Evolutionary conservation across 2,113 vertebrate species (phyloP).

Genomic region (Tinamus guttatus): DNA sequence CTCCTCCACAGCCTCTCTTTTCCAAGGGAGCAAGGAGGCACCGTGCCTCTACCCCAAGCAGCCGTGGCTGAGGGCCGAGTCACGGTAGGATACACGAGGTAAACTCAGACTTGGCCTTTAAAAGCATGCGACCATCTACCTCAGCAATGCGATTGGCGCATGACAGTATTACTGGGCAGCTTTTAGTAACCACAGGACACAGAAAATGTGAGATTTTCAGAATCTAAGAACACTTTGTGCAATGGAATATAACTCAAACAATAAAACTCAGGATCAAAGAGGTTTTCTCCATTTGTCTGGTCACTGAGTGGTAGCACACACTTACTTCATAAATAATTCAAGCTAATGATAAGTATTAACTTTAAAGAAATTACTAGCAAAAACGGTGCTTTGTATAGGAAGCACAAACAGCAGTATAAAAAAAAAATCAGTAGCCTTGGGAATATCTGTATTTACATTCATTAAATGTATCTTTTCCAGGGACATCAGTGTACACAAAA

Average conservation of each 20-base stretch:
- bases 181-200: slow-evolving; percentile 72
- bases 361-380: slow-evolving; percentile 75
- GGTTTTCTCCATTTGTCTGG: slow-evolving; percentile 70
- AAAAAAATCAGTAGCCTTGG: slow-evolving; percentile 6
- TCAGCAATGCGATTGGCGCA: slow-evolving; percentile 36
- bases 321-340: slow-evolving; percentile 82
- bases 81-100: slow-evolving; percentile 13
- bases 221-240: slow-evolving; percentile 22
- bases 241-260: slow-evolving; percentile 47
- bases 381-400: slow-evolving; percentile 51
- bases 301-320: slow-evolving; percentile 64
- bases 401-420: slow-evolving; percentile 25
- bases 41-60: neutral
- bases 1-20: neutral
- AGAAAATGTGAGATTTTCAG: slow-evolving; percentile 62
- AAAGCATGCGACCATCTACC: slow-evolving; percentile 56
- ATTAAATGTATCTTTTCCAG: slow-evolving; percentile 63
- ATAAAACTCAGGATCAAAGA: slow-evolving; percentile 66
- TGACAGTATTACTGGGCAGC: slow-evolving; percentile 24
- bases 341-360: slow-evolving; percentile 76
- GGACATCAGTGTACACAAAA: slow-evolving; percentile 6
- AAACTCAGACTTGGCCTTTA: slow-evolving; percentile 37
- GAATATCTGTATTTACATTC: slow-evolving; percentile 45
- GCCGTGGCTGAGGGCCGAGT: neutral
- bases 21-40: neutral